Evolutionary conservation across 1,140 invertebrate species (phyloP).

Genomic region (Meteorus sp.): DNA sequence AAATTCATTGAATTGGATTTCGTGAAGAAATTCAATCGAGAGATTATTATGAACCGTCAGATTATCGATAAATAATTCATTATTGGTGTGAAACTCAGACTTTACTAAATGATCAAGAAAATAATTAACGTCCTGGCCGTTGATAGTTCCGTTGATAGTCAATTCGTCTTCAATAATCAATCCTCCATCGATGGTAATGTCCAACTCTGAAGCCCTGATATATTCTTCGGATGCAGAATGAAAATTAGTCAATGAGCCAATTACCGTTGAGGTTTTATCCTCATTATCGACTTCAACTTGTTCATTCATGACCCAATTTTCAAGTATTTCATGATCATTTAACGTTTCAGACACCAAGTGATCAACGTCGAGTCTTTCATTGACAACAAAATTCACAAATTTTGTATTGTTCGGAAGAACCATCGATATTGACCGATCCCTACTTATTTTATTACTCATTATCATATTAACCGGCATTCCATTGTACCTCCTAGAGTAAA

Average conservation of each 20-base stretch:
- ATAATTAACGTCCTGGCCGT: background rate
- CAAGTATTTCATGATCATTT: too few species aligned
- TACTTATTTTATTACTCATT: slow-evolving; percentile 14
- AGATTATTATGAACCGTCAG: slow-evolving; percentile 30
- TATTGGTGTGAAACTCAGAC: slow-evolving; percentile 24
- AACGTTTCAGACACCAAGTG: too few species aligned
- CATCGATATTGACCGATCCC: slow-evolving; percentile 5
- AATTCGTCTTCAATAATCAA: slow-evolving; percentile 35
- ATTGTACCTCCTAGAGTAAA: slow-evolving; percentile 34
- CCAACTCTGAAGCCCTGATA: too few species aligned
- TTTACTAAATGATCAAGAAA: slow-evolving; percentile 29
- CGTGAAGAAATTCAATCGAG: slow-evolving; percentile 22
- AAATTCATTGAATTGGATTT: slow-evolving; percentile 23
- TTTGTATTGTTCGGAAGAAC: slow-evolving; percentile 8
- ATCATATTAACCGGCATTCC: slow-evolving; percentile 29
- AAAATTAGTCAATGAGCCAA: too few species aligned
- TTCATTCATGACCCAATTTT: too few species aligned
- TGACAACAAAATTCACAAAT: slow-evolving; percentile 20
- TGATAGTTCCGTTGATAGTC: slow-evolving; percentile 26
- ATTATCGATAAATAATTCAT: slow-evolving; percentile 14
- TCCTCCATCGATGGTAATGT: slow-evolving; percentile 2
- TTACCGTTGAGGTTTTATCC: too few species aligned
- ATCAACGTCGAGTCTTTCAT: too few species aligned
- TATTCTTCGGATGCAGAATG: too few species aligned
- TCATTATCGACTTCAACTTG: too few species aligned